Conservation (phyloP, 1,140 invertebrate genomes). For the Bombus fervidus region DNA sequence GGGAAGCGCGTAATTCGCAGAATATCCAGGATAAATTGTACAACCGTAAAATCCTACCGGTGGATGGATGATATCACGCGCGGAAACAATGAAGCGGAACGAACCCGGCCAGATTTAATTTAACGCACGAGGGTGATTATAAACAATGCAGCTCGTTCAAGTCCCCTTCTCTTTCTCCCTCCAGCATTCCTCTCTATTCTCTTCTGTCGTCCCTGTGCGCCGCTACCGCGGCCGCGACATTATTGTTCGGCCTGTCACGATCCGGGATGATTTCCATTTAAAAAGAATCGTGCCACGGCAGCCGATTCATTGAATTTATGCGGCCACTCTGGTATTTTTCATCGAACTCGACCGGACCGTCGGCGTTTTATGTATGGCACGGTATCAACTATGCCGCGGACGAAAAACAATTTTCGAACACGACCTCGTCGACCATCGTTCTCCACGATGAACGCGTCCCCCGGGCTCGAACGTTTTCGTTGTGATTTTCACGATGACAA, state of each 20-base stretch:
- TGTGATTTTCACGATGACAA: not conserved
- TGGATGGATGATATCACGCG: conserved; percentile 41
- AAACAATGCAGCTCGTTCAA: conserved; percentile 57
- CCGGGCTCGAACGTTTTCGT: not conserved
- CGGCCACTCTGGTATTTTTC: conserved; percentile 28
- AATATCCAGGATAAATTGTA: conserved; percentile 60
- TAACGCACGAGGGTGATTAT: conserved; percentile 55
- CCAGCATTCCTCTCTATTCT: not conserved
- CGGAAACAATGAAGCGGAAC: conserved; percentile 45
- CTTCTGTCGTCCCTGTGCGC: not conserved
- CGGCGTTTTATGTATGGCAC: not conserved
- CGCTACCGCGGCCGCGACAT: conserved; percentile 5
- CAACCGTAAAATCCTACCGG: conserved; percentile 55
- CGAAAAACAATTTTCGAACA: conserved; percentile 27
- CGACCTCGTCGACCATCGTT: not conserved
- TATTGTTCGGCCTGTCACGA: conserved; percentile 43
- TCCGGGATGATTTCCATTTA: conserved; percentile 46
- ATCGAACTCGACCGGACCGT: not conserved
- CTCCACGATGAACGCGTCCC: not conserved
- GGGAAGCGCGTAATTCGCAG: conserved; percentile 52
- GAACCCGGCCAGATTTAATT: conserved; percentile 48
- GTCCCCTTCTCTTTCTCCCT: not conserved
- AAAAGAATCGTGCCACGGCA: conserved; percentile 47
- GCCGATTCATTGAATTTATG: conserved; percentile 42
- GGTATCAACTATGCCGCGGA: not conserved